Evolutionary conservation across 2,888 invertebrate genomes (phyloP), one percentile per base, ranked within the genome.

Genomic region (Cataglyphis albicans): DNA sequence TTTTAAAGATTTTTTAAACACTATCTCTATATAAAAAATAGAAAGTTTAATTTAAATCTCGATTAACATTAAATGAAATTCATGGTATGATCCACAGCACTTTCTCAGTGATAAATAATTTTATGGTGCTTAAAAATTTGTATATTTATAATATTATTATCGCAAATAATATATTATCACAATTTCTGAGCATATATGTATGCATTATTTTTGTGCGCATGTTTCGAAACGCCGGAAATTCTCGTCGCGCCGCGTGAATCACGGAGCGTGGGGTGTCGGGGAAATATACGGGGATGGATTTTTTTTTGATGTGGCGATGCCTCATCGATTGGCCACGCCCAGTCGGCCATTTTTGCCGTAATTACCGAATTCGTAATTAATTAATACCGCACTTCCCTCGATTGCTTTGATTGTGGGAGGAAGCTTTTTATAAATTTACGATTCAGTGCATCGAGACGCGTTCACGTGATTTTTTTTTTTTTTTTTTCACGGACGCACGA

Each of bases 281-380:
- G 5, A 59, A 61, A 44, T 44, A 76, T 81, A 67, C 57, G 59
- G 29, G 59, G 55, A 73, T 55, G 82, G 74, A 76, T 87, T 86
- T 81, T 48, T 82, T 90, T 85, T 21, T n/a, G n/a, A n/a, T 83
- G 88, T 87, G 84, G 83, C 86, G 84, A 88, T 86, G 65, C 76
- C 64, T 84, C 87, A 91, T 92, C 89, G 92, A 92, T 91, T 85
- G 85, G 89, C 89, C 91, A 89, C 92, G 92, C 92, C 92, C 91
- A 90, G 91, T 88, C 92, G 91, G 92, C 92, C 92, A 92, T 92
- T 91, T 92, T 92, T 89, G 91, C 89, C 82, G 87, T 90, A 92
- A 91, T 92, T 92, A 92, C 90, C 90, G 89, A 91, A 92, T 92
- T 91, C 88, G 88, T 90, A 92, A 91, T 92, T 92, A 92, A 91